phyloP scores from a whole-genome alignment of 2,113 vertebrate genomes.

The Cynocephalus volans region DNA sequence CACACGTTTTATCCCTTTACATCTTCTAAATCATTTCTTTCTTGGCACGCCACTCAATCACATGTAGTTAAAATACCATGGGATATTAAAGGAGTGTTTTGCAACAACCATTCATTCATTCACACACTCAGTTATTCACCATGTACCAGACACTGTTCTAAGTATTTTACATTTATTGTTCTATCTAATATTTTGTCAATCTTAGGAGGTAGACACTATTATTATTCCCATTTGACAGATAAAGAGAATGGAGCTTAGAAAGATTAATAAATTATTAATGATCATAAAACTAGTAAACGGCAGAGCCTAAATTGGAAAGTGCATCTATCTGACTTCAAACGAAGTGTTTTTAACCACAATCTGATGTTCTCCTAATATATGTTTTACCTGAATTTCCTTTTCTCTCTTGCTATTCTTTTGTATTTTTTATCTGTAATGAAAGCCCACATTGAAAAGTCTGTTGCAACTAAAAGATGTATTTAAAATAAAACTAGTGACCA shows the following conservation, averaged over 20 bases:
- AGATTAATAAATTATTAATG: not conserved
- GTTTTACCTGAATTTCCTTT: not conserved
- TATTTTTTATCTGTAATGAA: not conserved
- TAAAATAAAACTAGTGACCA: not conserved
- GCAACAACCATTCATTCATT: no score
- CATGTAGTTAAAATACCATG: not conserved
- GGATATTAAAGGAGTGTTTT: not conserved
- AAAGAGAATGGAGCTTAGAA: not conserved
- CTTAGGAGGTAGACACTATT: not conserved
- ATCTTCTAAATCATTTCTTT: not conserved
- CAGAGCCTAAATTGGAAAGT: not conserved
- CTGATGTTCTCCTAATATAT: not conserved
- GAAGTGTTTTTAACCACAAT: not conserved
- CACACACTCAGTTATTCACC: no score
- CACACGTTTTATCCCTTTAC: not conserved
- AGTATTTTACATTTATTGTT: not conserved
- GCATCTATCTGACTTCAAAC: not conserved
- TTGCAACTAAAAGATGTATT: not conserved
- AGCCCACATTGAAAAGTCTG: not conserved
- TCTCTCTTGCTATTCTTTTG: not conserved
- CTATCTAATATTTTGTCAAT: not conserved
- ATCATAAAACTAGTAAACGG: not conserved
- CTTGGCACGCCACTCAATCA: not conserved
- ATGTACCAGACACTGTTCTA: rapidly evolving
- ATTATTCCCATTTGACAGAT: not conserved